These are phyloP conservation scores for Pangasianodon gigas DNA, from an alignment of 2,113 vertebrate species.

Conservation along the genomic window DNA sequence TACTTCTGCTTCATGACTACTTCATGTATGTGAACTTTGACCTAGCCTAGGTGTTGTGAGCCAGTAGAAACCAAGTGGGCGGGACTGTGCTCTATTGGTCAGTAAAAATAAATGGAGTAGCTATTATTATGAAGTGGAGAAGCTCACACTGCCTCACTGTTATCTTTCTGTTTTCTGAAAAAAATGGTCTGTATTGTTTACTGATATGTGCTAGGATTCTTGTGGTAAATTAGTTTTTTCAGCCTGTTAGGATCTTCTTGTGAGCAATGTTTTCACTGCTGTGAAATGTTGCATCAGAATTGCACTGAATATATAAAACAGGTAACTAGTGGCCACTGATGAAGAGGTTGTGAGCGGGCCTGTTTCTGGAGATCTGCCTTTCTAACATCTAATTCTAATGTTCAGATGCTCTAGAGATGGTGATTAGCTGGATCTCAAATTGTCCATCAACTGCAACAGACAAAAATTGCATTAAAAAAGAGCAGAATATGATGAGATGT, in stretches of 20 bases:
- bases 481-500: not conserved
- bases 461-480: not conserved
- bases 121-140: not conserved
- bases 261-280: not conserved
- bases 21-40: no score
- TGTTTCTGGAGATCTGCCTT: not conserved
- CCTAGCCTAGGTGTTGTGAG: no score
- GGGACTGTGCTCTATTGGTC: not conserved
- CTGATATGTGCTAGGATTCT: not conserved
- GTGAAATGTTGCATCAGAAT: conserved; percentile 2
- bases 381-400: not conserved
- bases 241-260: not conserved
- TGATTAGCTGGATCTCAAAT: not conserved
- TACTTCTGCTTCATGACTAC: no score
- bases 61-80: no score
- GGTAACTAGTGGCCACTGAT: not conserved
- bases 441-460: not conserved
- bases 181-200: not conserved
- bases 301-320: not conserved
- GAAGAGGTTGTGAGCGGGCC: not conserved
- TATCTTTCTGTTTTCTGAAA: not conserved
- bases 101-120: not conserved
- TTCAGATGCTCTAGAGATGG: not conserved
- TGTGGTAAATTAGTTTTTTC: not conserved
- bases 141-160: not conserved